These are phyloP conservation scores for Torymus auratus DNA, from an alignment of 2,888 invertebrate genomes.

Conservation along the genomic window DNA sequence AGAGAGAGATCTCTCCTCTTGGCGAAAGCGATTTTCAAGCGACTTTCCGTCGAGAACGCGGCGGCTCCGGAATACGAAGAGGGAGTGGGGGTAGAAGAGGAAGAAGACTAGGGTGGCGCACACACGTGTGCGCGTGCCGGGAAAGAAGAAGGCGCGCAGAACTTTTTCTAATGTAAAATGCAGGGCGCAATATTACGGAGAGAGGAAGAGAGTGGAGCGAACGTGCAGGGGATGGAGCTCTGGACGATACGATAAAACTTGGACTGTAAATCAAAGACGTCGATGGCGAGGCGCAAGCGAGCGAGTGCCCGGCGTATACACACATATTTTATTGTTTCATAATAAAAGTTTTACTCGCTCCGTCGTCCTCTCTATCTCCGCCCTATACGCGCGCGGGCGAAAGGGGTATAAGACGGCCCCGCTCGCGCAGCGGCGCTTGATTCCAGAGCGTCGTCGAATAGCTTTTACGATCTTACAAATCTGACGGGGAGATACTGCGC, in stretches of 20 bases:
- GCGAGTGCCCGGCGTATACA: conserved; percentile 10
- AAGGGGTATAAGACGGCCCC: too few species aligned
- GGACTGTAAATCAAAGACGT: conserved; percentile 72
- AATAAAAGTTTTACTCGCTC: conserved; percentile 70
- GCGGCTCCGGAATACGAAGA: conserved; percentile 19
- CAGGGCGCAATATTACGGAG: conserved; percentile 69
- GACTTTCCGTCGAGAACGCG: conserved; percentile 25
- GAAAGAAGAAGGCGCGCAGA: conserved; percentile 63
- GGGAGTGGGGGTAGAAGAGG: neutral
- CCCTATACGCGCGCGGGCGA: neutral
- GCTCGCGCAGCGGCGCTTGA: too few species aligned
- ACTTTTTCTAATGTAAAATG: conserved; percentile 72
- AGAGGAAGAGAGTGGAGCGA: conserved; percentile 22
- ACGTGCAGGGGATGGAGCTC: conserved; percentile 55
- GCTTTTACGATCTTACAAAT: conserved; percentile 70
- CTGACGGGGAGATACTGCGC: conserved; percentile 65
- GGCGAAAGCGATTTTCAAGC: conserved; percentile 36
- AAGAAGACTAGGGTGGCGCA: neutral
- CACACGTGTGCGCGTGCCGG: conserved; percentile 52
- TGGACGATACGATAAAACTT: conserved; percentile 71
- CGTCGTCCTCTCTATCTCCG: conserved; percentile 15
- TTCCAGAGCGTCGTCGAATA: conserved; percentile 47
- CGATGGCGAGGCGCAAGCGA: conserved; percentile 57
- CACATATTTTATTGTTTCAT: conserved; percentile 74
- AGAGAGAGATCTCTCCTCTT: neutral